Evolutionary conservation across 23 tunicate species (phyloP).

Genomic region (Halocynthia aurantium): DNA sequence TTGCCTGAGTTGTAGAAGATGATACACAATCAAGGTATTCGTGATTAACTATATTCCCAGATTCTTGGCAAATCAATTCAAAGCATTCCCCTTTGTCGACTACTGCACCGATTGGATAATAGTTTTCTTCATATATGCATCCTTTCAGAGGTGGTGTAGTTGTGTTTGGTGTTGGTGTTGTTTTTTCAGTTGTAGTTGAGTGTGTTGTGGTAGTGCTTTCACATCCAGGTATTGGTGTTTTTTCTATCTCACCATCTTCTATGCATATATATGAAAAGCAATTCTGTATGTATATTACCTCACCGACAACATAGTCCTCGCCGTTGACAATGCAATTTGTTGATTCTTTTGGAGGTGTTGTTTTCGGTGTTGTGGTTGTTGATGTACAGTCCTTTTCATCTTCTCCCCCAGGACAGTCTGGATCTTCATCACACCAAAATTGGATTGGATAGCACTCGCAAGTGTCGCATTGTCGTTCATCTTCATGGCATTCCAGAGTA

Average conservation of each 20-base stretch:
- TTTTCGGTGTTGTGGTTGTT: conserved; percentile 11
- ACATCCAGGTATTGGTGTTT: too few relatives aligned
- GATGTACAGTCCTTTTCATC: conserved; percentile 12
- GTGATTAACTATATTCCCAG: background rate
- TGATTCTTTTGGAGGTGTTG: background rate
- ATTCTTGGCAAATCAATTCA: background rate
- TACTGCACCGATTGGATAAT: background rate
- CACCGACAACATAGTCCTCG: background rate
- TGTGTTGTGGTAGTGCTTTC: too few relatives aligned
- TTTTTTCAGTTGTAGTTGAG: too few relatives aligned
- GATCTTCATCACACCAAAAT: conserved; percentile 12
- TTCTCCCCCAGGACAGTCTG: conserved; percentile 12
- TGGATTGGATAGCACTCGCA: conserved; percentile 8
- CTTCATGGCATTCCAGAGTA: background rate
- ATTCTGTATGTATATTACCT: background rate
- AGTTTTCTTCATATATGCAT: background rate
- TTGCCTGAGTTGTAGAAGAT: too few relatives aligned
- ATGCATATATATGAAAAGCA: too few relatives aligned
- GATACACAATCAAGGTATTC: too few relatives aligned
- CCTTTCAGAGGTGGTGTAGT: background rate
- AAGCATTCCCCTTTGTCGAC: background rate
- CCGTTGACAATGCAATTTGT: background rate
- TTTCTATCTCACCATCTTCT: too few relatives aligned
- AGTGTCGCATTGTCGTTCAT: conserved; percentile 6
- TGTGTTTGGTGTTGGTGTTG: too few relatives aligned